These are phyloP conservation scores for Elysia crispata DNA, from an alignment of 2,888 invertebrate genomes.

Conservation along the genomic window DNA sequence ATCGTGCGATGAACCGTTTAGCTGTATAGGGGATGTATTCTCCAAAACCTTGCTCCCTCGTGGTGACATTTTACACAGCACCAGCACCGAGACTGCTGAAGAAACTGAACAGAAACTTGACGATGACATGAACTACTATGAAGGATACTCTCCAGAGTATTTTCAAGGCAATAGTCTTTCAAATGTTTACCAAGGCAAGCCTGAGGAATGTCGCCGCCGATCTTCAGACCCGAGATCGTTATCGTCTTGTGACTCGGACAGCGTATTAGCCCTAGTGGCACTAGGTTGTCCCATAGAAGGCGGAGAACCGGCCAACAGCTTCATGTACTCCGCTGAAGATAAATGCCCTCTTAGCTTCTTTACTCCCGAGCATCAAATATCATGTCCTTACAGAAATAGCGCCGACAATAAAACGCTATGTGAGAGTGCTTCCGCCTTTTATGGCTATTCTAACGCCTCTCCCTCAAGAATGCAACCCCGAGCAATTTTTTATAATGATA, in stretches of 20 bases:
- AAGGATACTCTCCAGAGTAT: not conserved
- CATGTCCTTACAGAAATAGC: not conserved
- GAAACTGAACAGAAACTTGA: not conserved
- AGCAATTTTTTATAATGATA: too few species aligned
- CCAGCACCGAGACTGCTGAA: not conserved
- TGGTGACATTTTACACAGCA: not conserved
- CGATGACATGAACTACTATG: too few species aligned
- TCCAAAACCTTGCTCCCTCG: not conserved
- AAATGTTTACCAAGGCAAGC: not conserved
- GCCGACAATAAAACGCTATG: not conserved
- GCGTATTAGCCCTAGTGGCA: constrained; percentile 12
- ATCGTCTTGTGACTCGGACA: not conserved
- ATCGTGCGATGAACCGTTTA: too few species aligned
- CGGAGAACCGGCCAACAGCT: constrained; percentile 1
- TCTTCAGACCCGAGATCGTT: not conserved
- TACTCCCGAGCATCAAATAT: not conserved
- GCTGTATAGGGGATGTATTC: too few species aligned
- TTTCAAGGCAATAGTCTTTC: not conserved
- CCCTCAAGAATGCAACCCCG: too few species aligned
- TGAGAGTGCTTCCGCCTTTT: not conserved
- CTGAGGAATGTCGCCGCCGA: not conserved
- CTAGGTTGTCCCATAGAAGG: constrained; percentile 1
- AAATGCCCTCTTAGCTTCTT: constrained; percentile 1
- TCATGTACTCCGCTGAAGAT: not conserved
- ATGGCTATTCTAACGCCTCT: too few species aligned